Evolutionary conservation across 2,797 vertebrate genomes (phyloP), one percentile per base, ranked within the genome.

Genomic region (Notolepis coatsorum): DNA sequence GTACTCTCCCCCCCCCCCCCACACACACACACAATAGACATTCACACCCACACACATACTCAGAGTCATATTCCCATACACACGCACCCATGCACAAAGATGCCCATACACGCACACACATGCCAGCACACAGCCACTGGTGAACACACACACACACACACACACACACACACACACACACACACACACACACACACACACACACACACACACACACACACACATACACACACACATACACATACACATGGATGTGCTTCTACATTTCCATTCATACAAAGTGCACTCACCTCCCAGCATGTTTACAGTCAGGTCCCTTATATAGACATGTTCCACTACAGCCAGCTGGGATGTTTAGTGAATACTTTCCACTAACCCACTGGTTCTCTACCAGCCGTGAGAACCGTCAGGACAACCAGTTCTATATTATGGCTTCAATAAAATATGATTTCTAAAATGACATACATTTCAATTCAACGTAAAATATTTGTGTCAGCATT

Each of bases 331-430:
- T 79, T 89, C 55, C 69, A 79, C 63, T 84, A n/a, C 56, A 7
- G 46, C 65, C 84, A 88, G 79, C 77, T 88, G 80, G 68, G 72
- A 78, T 82, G 74, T 80, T 81, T 76, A 81, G 85, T 77, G 81
- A 83, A 74, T 62, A 71, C 57, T 84, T 87, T 86, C 84, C 80
- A 77, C 55, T 68, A 24, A 13, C 69, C 60, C 62, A n/a, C n/a
- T n/a, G n/a, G n/a, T n/a, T n/a, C n/a, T n/a, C n/a, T n/a, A n/a
- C n/a, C n/a, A n/a, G n/a, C n/a, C n/a, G n/a, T n/a, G n/a, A n/a
- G n/a, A n/a, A n/a, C n/a, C n/a, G n/a, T n/a, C n/a, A n/a, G n/a
- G n/a, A n/a, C n/a, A n/a, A n/a, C n/a, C n/a, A n/a, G n/a, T n/a
- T n/a, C n/a, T n/a, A n/a, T n/a, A n/a, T n/a, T n/a, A n/a, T n/a